Evolutionary conservation across 2,888 invertebrate genomes (phyloP), one percentile per base, ranked within the genome.

Genomic region (Oxycera nigricornis): DNA sequence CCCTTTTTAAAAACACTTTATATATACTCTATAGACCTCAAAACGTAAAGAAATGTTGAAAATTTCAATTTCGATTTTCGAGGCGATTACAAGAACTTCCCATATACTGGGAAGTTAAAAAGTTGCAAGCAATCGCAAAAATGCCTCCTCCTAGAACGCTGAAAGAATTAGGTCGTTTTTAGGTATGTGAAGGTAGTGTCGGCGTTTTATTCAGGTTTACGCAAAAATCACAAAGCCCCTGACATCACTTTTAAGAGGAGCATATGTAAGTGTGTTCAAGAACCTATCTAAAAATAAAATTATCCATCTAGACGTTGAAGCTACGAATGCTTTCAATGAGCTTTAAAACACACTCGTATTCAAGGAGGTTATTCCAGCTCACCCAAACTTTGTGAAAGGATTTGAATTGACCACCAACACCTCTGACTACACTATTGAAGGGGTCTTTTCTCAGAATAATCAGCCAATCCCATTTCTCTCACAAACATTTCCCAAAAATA

Each of bases 211-310:
- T 14, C 59, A 28, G 14, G 46, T 7, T 9, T 35, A 30, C 4
- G 52, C 50, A n/a, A 26, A 68, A 17, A 20, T 68, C 3, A 9
- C 68, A 24, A 20, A 28, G 6, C 68, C 46, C 31, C 50, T 28
- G 1, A 68, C 46, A 24, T 17, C 17, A 11, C 7, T 55, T 2
- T 28, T 41, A 30, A 68, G 26, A 39, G 50, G 22, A 22, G 76
- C 77, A 50, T 74, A 76, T 9, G 76, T 75, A 31, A 65, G 67
- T 2, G 50, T 74, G 28, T 73, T 76, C 22, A 75, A 74, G 61
- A 39, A 70, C 55, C n/a, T n/a, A n/a, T n/a, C n/a, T n/a, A n/a
- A n/a, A n/a, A n/a, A n/a, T n/a, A n/a, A n/a, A n/a, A n/a, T 74
- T 59, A n/a, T n/a, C n/a, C n/a, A n/a, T n/a, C n/a, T n/a, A n/a